Base-by-base conservation (phyloP, 1,140 invertebrate genomes). In the Triops cancriformis region DNA sequence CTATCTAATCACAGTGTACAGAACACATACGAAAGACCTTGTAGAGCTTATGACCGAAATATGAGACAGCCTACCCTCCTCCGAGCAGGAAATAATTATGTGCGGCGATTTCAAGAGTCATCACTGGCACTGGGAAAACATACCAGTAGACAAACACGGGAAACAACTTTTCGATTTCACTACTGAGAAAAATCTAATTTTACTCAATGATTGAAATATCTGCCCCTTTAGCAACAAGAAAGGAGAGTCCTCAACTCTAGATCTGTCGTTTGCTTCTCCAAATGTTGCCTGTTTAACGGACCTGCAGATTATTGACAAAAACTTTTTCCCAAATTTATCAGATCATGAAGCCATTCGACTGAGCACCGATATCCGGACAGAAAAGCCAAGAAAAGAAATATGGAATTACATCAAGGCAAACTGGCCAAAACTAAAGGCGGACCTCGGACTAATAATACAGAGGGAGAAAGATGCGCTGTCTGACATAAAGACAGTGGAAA, bases 211-310 rank as follows among this genome's bases (percentile, higher is more conserved):
- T 28, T 42, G 74, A 11, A 42, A 75, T 37, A 27, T 75, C 28
- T 42, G 27, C n/a, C 12, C 74, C 42, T 75, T 75, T 75, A 28
- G 18, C 74, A 75, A 75, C 27, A 18, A 75, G 18, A 28, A 27
- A 37, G 74, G 74, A n/a, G 28, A 37, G 12, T 37, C n/a, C 11
- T 75, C 74, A 75, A 75, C 74, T n/a, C 28, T 75, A 18, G 23
- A 75, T 75, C 27, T 75, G n/a, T 11, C 74, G 9, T 75, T 75
- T 37, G 74, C 74, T 27, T 75, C 74, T n/a, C 42, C 42, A 43
- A 43, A 43, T 43, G 14, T 43, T 43, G 42, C 42, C 14, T 43
- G 6, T 43, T 43, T 43, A 23, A 37, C 28, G n/a, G 42, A 28
- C n/a, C 74, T 37, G 18, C 42, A 23, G 28, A 28, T 75, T 75